Evolutionary conservation across 1,140 invertebrate genomes (phyloP), one percentile per base, ranked within the genome.

Genomic region (Drosophila nigromelanica): DNA sequence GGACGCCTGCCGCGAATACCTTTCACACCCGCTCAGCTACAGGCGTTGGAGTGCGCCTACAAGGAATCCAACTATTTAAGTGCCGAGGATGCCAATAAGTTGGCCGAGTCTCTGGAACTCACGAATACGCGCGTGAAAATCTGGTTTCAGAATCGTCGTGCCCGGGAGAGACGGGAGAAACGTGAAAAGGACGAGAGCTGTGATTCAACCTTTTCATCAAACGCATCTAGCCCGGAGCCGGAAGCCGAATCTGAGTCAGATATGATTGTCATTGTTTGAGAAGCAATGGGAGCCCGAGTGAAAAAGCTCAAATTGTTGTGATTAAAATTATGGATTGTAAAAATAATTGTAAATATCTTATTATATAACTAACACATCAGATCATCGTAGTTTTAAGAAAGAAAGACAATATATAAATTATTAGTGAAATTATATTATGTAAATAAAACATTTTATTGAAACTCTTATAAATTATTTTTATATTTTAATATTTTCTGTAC

Each of bases 61-160:
- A 92, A 92, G 75, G 81, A 92, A 35, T 93, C 92, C 42, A 93
- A 93, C 21, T 93, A 93, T 75, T 80, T 93, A 12, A 93, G 93
- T 58, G 93, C 93, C 24, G 92, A 93, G 75, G 93, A 93, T 78
- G 93, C 93, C 4, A 93, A 92, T 42, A 80, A 80, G 48, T 61
- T 93, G 7, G 93, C 93, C 5, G 89, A 80, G 14, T 76, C 81
- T 30, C 75, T 93, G 35, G 87, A 93, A 18, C 67, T 93, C 39
- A 93, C 93, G 5, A 93, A 93, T 77, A 92, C 93, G n/a, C 82
- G 93, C 18, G 95, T 96, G n/a, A 96, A 96, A 93, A 96, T 96
- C 76, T 96, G 96, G 96, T 96, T 96, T 89, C 96, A 96, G 92
- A 96, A 96, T 92, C 93, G 96, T 56, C 92, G 96, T 58, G 96